Percentiles rank a stretch among this genome's conserved stretches.
These are phyloP conservation scores for Arvicanthis niloticus DNA, from an alignment of 2,113 vertebrate genomes.

Conservation along the genomic window DNA sequence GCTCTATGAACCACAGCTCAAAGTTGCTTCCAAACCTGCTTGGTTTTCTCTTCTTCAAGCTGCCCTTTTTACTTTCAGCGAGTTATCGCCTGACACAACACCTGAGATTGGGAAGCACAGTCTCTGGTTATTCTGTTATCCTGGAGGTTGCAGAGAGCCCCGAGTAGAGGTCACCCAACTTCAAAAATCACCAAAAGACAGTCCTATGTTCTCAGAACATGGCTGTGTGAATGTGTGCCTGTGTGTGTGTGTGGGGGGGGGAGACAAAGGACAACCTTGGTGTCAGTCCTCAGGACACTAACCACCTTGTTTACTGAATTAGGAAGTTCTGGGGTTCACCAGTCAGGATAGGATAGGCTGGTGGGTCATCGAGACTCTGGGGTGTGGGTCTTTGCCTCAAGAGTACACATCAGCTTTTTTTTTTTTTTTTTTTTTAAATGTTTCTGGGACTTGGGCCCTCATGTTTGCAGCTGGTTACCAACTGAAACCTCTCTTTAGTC, in stretches of 20 bases:
- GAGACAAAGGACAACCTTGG: not conserved
- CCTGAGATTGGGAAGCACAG: constrained; percentile 35
- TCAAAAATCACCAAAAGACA: not conserved
- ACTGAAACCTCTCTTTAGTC: not conserved
- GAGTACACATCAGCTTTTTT: not conserved
- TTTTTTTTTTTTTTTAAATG: not conserved
- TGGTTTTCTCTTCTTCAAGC: constrained; percentile 72
- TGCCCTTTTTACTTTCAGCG: constrained; percentile 50
- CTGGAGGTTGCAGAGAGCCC: constrained; percentile 66
- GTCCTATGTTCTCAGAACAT: not conserved
- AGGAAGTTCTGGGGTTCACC: too few species aligned
- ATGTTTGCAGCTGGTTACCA: not conserved
- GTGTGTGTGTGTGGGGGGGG: not conserved
- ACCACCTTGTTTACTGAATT: not conserved
- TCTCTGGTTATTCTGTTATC: constrained; percentile 23
- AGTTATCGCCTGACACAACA: constrained; percentile 35
- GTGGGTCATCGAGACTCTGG: not conserved
- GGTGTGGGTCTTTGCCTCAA: not conserved
- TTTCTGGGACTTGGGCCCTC: not conserved
- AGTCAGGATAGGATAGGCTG: too few species aligned
- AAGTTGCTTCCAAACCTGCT: not conserved
- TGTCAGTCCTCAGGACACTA: not conserved
- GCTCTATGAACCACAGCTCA: not conserved
- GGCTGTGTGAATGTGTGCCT: not conserved
- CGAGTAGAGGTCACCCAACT: constrained; percentile 14